Conservation (phyloP, 2,797 vertebrate genomes). For the Propithecus perrieri region DNA sequence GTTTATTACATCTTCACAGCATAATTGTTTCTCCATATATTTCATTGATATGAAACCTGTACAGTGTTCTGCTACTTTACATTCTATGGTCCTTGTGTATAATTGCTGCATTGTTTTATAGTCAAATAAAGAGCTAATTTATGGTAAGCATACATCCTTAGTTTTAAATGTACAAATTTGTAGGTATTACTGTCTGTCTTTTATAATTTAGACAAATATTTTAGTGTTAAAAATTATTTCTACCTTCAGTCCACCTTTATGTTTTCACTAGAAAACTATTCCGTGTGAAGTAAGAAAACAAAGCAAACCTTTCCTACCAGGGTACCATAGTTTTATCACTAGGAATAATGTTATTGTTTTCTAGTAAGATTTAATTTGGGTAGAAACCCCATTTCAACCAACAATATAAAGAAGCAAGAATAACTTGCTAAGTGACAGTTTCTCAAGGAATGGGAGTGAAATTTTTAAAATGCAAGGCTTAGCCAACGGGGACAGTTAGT, state of each 20-base stretch:
- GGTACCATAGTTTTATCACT: neutral
- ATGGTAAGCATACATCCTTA: neutral
- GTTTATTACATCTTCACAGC: neutral
- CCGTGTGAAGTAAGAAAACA: neutral
- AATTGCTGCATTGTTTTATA: neutral
- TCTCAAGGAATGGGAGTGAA: neutral
- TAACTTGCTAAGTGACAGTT: neutral
- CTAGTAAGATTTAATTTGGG: neutral
- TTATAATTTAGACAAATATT: neutral
- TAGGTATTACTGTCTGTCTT: neutral
- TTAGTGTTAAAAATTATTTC: neutral
- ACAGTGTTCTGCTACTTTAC: neutral
- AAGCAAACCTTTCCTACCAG: neutral
- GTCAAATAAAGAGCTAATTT: neutral
- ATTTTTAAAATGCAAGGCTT: neutral
- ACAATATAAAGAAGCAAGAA: neutral
- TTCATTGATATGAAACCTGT: neutral
- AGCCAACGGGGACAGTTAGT: neutral
- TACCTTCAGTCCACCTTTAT: neutral
- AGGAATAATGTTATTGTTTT: neutral
- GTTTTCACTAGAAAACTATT: constrained; percentile 2
- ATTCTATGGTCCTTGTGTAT: neutral
- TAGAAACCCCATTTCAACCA: neutral
- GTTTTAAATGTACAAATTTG: neutral
- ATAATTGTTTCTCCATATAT: neutral